phyloP scores from a whole-genome alignment of 2,888 invertebrate species.

The Lysandra bellargus region DNA sequence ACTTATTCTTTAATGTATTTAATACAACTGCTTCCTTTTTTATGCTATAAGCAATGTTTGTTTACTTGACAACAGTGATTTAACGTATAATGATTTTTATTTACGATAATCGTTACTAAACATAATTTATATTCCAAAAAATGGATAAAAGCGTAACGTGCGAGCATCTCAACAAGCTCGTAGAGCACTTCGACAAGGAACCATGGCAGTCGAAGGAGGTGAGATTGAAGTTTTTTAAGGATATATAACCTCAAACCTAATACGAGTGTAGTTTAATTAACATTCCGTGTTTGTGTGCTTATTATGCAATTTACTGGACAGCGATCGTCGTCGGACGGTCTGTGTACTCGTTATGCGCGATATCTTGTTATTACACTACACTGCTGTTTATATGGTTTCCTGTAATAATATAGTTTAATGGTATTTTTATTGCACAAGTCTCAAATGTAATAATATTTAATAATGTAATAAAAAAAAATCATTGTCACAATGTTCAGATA shows the following conservation, averaged over 20 bases:
- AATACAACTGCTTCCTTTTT: constrained; percentile 46
- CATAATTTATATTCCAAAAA: constrained; percentile 50
- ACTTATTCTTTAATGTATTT: constrained; percentile 46
- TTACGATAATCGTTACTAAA: constrained; percentile 51
- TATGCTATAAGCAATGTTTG: constrained; percentile 61
- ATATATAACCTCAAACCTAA: constrained; percentile 67
- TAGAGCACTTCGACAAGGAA: constrained; percentile 64
- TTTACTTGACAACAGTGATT: constrained; percentile 62
- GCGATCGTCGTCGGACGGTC: constrained; percentile 33
- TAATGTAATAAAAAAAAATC: background rate
- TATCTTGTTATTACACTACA: background rate
- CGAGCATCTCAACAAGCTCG: constrained; percentile 72
- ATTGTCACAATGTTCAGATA: background rate
- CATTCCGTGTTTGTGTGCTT: constrained; percentile 56
- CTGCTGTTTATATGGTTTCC: constrained; percentile 13
- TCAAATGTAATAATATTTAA: background rate
- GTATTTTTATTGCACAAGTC: background rate
- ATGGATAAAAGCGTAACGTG: constrained; percentile 76
- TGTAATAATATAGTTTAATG: background rate
- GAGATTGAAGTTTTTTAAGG: constrained; percentile 46
- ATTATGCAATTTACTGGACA: constrained; percentile 58
- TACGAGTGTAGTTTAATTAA: constrained; percentile 58
- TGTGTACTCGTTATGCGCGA: constrained; percentile 28
- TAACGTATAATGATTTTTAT: constrained; percentile 56
- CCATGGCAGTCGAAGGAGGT: constrained; percentile 75